Percentiles rank a stretch among this genome's conserved stretches.
Evolutionary conservation across 2,797 vertebrate species (phyloP).

Genomic region (Galago senegalensis): DNA sequence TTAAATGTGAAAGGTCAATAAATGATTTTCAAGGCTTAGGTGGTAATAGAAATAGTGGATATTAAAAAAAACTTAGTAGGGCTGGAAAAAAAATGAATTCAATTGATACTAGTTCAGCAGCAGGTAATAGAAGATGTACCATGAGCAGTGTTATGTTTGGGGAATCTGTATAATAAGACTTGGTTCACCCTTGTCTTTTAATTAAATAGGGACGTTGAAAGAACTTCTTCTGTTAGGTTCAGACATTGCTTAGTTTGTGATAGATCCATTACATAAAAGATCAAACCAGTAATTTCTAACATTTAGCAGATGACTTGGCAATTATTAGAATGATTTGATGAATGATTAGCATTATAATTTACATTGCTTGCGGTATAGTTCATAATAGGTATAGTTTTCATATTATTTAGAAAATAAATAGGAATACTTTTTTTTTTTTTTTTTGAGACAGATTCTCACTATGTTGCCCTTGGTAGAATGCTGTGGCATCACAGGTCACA

Average conservation of each 20-base stretch:
- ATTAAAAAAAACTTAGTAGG: not conserved
- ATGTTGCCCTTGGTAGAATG: too few species aligned
- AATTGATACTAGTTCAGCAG: not conserved
- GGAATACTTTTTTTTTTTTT: not conserved
- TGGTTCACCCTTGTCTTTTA: not conserved
- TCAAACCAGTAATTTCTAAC: constrained; percentile 22
- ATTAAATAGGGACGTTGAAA: not conserved
- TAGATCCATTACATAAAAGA: constrained; percentile 4
- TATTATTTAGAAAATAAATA: constrained; percentile 50
- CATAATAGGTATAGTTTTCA: not conserved
- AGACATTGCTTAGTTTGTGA: constrained; percentile 22
- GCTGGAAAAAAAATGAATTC: not conserved
- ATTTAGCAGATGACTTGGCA: not conserved
- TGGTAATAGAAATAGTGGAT: not conserved
- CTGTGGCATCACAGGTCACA: too few species aligned
- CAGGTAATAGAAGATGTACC: not conserved
- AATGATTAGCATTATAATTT: not conserved
- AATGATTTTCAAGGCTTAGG: not conserved
- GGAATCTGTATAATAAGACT: not conserved
- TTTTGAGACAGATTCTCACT: too few species aligned
- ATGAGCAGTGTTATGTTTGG: not conserved
- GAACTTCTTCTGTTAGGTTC: not conserved
- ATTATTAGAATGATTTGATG: constrained; percentile 10
- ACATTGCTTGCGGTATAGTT: not conserved
- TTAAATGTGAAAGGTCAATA: not conserved